These are phyloP conservation scores for Indicator indicator DNA, from an alignment of 2,113 vertebrate species.

Conservation along the genomic window DNA sequence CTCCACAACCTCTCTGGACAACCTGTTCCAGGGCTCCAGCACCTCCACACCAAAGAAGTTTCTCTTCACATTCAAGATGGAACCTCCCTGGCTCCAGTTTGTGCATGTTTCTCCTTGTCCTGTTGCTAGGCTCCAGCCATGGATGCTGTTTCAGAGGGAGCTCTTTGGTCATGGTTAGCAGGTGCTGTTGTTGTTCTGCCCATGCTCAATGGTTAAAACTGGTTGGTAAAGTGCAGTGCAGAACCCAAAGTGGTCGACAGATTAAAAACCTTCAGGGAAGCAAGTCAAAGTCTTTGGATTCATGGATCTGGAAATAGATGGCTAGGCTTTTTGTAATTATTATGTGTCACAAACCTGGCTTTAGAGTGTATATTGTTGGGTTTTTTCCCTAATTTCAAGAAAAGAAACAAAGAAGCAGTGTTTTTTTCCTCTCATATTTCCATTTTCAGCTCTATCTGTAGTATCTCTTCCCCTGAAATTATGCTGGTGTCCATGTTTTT, in stretches of 20 bases:
- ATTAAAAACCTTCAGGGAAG: not conserved
- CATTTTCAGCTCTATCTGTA: not conserved
- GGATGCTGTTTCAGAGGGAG: not conserved
- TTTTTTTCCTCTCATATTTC: not conserved
- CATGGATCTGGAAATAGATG: not conserved
- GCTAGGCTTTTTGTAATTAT: not conserved
- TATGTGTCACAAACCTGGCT: not conserved
- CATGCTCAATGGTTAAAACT: not conserved
- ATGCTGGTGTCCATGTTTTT: too few relatives aligned
- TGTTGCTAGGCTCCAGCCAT: too few relatives aligned
- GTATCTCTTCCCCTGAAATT: not conserved
- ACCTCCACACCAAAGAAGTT: too few relatives aligned
- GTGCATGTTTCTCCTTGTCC: too few relatives aligned
- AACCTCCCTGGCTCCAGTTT: too few relatives aligned
- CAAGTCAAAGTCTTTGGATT: not conserved
- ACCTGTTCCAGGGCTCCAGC: too few relatives aligned
- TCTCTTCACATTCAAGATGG: too few relatives aligned
- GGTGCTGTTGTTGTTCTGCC: not conserved
- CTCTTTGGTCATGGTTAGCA: not conserved
- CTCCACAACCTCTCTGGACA: too few relatives aligned
- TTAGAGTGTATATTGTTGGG: not conserved
- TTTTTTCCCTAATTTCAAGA: not conserved
- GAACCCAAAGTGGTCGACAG: accelerated
- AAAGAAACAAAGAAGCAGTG: not conserved
- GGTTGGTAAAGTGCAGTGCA: not conserved